These are phyloP conservation scores for Cyanocitta stelleri DNA, from an alignment of 2,113 vertebrate species.

Conservation along the genomic window DNA sequence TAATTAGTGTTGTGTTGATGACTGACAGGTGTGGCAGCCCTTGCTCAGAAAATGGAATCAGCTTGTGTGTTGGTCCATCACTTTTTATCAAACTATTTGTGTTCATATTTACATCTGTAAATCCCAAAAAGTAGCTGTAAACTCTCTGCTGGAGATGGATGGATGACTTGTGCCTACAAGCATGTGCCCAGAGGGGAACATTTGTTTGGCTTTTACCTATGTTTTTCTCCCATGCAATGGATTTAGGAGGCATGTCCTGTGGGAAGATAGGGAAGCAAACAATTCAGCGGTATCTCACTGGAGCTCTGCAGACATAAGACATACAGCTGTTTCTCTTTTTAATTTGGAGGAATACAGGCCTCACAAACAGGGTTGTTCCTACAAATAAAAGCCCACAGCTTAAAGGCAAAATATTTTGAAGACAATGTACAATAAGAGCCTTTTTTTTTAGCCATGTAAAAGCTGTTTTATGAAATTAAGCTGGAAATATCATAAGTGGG, in stretches of 20 bases:
- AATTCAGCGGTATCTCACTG: conserved; percentile 6
- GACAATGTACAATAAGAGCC: conserved; percentile 73
- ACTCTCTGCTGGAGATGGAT: not conserved
- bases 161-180: not conserved
- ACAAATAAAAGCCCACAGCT: conserved; percentile 70
- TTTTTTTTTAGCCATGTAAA: conserved; percentile 69
- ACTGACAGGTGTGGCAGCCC: not conserved
- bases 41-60: not conserved
- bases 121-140: not conserved
- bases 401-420: conserved; percentile 73
- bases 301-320: conserved; percentile 10
- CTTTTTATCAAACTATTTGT: not conserved
- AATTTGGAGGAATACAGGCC: conserved; percentile 54
- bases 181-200: not conserved
- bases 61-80: not conserved
- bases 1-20: not conserved
- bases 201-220: conserved; percentile 39
- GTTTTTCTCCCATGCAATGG: conserved; percentile 4
- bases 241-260: conserved; percentile 27
- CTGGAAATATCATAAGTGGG: conserved; percentile 79
- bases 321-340: conserved; percentile 69
- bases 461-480: conserved; percentile 80
- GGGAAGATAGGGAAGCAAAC: not conserved
- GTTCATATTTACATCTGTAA: not conserved
- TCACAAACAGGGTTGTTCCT: conserved; percentile 58